A percentile compares a stretch with the other conserved stretches of the same genome.
phyloP scores from a whole-genome alignment of 1,140 invertebrate genomes.

The Piezodorus guildinii region DNA sequence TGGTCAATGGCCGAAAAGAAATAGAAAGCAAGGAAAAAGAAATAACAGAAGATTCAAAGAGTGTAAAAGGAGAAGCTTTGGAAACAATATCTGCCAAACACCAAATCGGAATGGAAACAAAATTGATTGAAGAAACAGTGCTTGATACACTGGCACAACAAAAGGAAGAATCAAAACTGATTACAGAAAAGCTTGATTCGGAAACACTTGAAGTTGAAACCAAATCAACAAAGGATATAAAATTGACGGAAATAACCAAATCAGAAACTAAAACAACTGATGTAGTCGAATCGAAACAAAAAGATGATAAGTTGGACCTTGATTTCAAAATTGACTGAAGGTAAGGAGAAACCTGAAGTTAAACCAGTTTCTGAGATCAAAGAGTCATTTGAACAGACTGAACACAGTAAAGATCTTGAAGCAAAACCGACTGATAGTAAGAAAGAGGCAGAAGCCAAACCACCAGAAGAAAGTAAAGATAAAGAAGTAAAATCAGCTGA shows the following conservation, averaged over 20 bases:
- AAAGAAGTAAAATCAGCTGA: not conserved
- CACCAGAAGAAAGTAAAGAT: not conserved
- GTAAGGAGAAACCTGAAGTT: not conserved
- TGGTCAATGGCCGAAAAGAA: no score
- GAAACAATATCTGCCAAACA: not conserved
- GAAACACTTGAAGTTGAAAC: no score
- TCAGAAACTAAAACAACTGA: no score
- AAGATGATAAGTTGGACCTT: not conserved
- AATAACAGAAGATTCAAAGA: not conserved
- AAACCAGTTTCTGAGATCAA: not conserved
- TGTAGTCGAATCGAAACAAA: not conserved
- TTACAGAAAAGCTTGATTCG: not conserved
- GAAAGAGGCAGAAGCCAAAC: not conserved
- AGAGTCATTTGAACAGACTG: not conserved
- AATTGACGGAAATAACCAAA: no score
- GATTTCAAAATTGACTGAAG: not conserved
- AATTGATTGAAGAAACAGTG: not conserved
- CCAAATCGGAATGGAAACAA: not conserved
- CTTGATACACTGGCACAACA: not conserved
- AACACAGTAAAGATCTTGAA: not conserved
- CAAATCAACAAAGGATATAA: no score
- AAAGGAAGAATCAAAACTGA: not conserved
- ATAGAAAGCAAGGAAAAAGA: no score
- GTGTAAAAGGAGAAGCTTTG: not conserved
- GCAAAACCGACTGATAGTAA: not conserved